phyloP scores from a whole-genome alignment of 2,888 invertebrate species.

The Parascotia fuliginaria region DNA sequence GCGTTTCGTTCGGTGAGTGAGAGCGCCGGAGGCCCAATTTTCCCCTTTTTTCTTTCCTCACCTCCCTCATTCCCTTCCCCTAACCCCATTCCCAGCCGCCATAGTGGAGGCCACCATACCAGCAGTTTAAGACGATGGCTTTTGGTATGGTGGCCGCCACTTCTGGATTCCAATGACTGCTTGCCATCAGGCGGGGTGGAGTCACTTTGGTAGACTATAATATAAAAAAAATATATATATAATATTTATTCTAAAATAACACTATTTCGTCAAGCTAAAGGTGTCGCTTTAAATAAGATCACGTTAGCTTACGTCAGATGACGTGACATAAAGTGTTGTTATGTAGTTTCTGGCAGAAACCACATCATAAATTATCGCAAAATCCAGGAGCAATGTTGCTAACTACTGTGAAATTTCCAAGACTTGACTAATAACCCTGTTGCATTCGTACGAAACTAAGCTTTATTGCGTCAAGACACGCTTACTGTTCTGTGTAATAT shows the following conservation, averaged over 20 bases:
- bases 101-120: no score
- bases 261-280: neutral
- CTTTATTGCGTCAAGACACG: conserved; percentile 37
- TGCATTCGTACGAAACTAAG: conserved; percentile 29
- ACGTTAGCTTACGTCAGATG: neutral
- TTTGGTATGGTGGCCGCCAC: no score
- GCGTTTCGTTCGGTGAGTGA: no score
- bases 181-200: no score
- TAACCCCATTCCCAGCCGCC: no score
- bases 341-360: conserved; percentile 4
- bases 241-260: neutral
- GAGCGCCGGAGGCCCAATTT: no score
- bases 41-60: no score
- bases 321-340: neutral
- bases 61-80: no score
- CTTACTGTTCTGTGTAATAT: conserved; percentile 10
- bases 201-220: no score
- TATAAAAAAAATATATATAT: no score
- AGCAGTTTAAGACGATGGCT: no score
- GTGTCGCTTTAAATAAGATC: neutral
- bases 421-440: conserved; percentile 40
- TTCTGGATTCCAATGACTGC: no score
- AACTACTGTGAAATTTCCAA: conserved; percentile 21
- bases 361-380: conserved; percentile 11
- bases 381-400: conserved; percentile 24